A percentile compares a stretch with the other conserved stretches of the same genome.
phyloP scores from a whole-genome alignment of 2,888 invertebrate species.

The Acleris literana region DNA sequence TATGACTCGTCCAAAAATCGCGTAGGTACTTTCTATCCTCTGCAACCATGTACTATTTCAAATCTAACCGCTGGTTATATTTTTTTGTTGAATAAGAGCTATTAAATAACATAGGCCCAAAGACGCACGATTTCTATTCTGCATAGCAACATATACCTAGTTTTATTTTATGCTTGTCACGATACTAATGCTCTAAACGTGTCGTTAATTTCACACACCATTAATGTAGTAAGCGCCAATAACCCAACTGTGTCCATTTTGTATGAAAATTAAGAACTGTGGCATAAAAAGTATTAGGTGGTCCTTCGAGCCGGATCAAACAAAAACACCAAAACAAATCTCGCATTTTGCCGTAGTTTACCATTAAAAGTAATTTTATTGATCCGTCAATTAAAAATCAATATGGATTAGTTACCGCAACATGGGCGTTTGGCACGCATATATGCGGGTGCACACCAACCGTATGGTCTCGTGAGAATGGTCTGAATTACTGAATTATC shows the following conservation, averaged over 20 bases:
- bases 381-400: conserved; percentile 64
- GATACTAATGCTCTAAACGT: conserved; percentile 19
- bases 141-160: conserved; percentile 9
- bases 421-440: conserved; percentile 70
- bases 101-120: neutral
- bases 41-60: too few species aligned
- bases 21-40: too few species aligned
- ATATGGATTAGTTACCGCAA: conserved; percentile 58
- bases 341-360: conserved; percentile 34
- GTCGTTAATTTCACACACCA: conserved; percentile 25
- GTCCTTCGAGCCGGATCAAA: conserved; percentile 45
- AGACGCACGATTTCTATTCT: conserved; percentile 1
- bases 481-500: neutral
- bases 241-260: too few species aligned
- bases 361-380: conserved; percentile 55
- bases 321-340: conserved; percentile 38
- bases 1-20: too few species aligned
- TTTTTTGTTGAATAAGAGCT: too few species aligned
- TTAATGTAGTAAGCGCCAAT: too few species aligned
- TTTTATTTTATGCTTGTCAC: conserved; percentile 2
- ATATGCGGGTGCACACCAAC: conserved; percentile 32
- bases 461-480: neutral
- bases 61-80: too few species aligned
- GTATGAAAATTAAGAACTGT: too few species aligned
- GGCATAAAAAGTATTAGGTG: conserved; percentile 17